Evolutionary conservation across 2,797 vertebrate species (phyloP).

Genomic region (Diplodus sargus): DNA sequence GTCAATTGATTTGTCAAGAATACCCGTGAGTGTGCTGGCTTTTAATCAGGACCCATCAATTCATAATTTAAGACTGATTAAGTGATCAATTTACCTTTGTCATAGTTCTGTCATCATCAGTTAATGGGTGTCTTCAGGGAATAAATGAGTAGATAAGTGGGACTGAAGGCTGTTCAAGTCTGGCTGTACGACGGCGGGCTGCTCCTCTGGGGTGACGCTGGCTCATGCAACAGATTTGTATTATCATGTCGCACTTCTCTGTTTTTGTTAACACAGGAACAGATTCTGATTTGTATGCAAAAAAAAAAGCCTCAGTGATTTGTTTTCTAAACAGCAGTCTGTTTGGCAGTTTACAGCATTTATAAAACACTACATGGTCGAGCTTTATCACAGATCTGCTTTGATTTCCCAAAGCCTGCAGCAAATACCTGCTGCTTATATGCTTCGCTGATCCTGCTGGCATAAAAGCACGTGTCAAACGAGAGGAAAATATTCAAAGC

Average conservation of each 20-base stretch:
- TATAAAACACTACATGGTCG: constrained; percentile 23
- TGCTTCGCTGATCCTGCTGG: constrained; percentile 1
- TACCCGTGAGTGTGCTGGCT: constrained; percentile 35
- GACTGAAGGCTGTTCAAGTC: constrained; percentile 29
- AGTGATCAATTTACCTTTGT: constrained; percentile 67
- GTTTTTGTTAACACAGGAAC: constrained; percentile 6
- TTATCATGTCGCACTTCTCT: constrained; percentile 32
- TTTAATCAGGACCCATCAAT: constrained; percentile 66
- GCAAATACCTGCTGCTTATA: constrained; percentile 25
- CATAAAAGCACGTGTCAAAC: constrained; percentile 16
- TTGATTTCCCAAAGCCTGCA: constrained; percentile 44
- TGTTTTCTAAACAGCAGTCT: constrained; percentile 27
- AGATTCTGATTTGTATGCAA: constrained; percentile 22
- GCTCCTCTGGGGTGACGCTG: constrained; percentile 34
- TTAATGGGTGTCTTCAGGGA: constrained; percentile 44
- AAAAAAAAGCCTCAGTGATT: neutral
- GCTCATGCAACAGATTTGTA: constrained; percentile 9
- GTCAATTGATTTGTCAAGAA: constrained; percentile 62
- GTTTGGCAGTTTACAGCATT: constrained; percentile 13
- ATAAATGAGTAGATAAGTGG: constrained; percentile 55
- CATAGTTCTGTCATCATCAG: constrained; percentile 51
- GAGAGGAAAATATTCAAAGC: neutral
- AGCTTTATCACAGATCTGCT: constrained; percentile 46
- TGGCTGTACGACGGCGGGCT: neutral
- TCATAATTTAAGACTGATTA: constrained; percentile 69